A percentile compares a stretch with the other conserved stretches of the same genome.
Conservation (phyloP, 2,888 invertebrate species). For the Dryomyza anilis region DNA sequence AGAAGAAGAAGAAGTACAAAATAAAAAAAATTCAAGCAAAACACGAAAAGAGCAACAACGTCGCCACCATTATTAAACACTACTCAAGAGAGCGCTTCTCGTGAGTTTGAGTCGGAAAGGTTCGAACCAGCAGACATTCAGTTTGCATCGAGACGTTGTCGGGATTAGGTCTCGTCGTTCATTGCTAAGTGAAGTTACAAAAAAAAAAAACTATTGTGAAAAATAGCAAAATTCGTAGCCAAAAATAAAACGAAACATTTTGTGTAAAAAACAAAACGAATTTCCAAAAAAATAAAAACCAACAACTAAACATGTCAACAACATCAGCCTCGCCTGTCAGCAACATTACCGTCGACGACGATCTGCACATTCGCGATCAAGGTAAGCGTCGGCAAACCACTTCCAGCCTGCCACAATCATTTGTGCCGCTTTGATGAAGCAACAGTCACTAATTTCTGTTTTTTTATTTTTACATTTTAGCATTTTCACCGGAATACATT, state of each 20-base stretch:
- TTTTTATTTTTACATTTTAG: slow-evolving; percentile 51
- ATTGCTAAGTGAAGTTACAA: not conserved
- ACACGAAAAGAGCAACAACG: slow-evolving; percentile 6
- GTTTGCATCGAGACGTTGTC: slow-evolving; percentile 54
- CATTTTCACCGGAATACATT: slow-evolving; percentile 67
- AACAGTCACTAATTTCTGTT: not conserved
- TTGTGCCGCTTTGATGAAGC: no score
- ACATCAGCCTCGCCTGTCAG: slow-evolving; percentile 60
- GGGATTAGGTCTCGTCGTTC: slow-evolving; percentile 37
- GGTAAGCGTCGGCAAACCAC: slow-evolving; percentile 48
- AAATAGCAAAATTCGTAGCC: no score
- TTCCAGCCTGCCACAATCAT: not conserved
- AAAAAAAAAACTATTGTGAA: no score
- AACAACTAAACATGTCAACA: slow-evolving; percentile 56
- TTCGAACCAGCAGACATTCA: slow-evolving; percentile 45
- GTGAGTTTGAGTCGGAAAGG: slow-evolving; percentile 52
- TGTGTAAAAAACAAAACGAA: slow-evolving; percentile 26
- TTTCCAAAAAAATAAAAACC: slow-evolving; percentile 25
- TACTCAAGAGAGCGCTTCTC: slow-evolving; percentile 29
- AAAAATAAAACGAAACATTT: slow-evolving; percentile 28
- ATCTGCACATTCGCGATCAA: slow-evolving; percentile 58
- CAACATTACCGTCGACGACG: slow-evolving; percentile 62
- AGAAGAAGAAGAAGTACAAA: not conserved
- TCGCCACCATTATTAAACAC: not conserved
- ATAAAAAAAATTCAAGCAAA: not conserved